These are phyloP conservation scores for Eulemur rubriventer DNA, from an alignment of 2,797 vertebrate species.

Conservation along the genomic window DNA sequence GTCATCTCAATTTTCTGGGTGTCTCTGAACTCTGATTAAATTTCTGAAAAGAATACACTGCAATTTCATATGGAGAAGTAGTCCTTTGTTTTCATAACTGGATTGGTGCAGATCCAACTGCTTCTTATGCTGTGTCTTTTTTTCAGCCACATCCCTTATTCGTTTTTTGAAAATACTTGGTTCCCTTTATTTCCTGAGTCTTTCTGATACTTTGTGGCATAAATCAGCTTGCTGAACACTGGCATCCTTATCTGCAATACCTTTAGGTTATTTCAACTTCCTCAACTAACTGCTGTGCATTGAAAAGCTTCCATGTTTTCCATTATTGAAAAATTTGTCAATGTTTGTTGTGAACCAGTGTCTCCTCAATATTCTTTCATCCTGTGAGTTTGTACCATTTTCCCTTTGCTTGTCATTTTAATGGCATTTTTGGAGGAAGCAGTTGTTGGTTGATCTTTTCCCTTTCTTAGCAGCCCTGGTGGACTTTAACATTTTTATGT, in stretches of 20 bases:
- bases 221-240: not conserved
- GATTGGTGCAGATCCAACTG: not conserved
- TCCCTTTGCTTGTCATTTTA: not conserved
- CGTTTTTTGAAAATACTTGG: not conserved
- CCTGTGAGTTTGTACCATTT: not conserved
- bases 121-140: not conserved
- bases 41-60: constrained; percentile 10
- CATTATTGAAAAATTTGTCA: not conserved
- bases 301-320: not conserved
- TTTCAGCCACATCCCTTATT: not conserved
- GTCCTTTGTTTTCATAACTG: not conserved
- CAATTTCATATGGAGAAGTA: not conserved
- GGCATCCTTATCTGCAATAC: not conserved
- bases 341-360: not conserved
- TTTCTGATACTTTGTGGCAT: not conserved
- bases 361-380: not conserved
- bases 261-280: not conserved
- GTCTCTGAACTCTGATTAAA: not conserved
- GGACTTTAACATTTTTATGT: constrained; percentile 1
- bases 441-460: not conserved
- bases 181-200: not conserved
- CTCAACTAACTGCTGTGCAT: not conserved
- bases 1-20: not conserved
- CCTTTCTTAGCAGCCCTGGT: not conserved
- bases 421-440: not conserved